Base-by-base conservation (phyloP, 1,140 invertebrate genomes). In the Acromyrmex charruanus region DNA sequence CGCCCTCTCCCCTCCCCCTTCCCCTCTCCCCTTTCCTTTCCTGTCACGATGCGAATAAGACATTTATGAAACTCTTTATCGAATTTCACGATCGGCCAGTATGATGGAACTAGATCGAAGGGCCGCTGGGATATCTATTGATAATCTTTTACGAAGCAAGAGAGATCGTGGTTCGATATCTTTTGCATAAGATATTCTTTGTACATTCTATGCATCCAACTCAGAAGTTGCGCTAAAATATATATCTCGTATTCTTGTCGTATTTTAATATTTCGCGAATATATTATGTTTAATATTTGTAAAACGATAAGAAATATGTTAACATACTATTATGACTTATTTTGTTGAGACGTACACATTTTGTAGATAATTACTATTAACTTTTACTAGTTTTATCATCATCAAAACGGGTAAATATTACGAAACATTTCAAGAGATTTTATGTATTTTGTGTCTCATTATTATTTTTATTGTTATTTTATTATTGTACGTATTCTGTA, bases 151-250 rank as follows among this genome's bases (percentile, higher is more conserved):
- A 39, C 55, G 39, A 35, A 61, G 69, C n/a, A 16, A 31, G n/a
- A 21, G 16, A 55, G 63, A 80, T 53, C 77, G 35, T 9, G 16
- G 35, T 14, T 61, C 53, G 25, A 51, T 44, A 44, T 61, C 79
- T 49, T 84, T 74, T 75, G 80, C 80, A 84, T 63, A 61, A 74
- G 69, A 84, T 59, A 59, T 75, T 21, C 55, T 84, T 39, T 81
- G 49, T 80, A 80, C 31, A 31, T 21, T 1, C 31, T 21, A 35
- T 16, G n/a, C 39, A 49, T 28, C 2, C 21, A 28, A 69, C 39
- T 65, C 16, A 3, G 14, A 58, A 66, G 61, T 65, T 61, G 39
- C 21, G 14, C 9, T 44, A 28, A 44, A 28, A 44, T 77, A 28
- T 77, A 28, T 31, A 53, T 35, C 58, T 61, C 28, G 28, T 7